These are phyloP conservation scores for Ips typographus DNA, from an alignment of 1,140 invertebrate species.

Conservation along the genomic window DNA sequence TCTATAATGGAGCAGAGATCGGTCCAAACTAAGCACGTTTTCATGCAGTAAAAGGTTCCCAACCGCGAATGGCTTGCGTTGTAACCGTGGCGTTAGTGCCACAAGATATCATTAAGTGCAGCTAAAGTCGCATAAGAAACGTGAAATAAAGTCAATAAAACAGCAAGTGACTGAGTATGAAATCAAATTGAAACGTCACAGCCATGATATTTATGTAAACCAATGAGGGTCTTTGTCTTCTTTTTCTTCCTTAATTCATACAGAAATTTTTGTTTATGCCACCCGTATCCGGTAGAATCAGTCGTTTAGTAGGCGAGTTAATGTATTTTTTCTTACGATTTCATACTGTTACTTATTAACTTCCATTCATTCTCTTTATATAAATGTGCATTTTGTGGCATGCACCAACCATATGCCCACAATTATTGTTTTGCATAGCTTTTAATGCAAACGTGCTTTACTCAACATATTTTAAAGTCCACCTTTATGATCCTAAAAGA, in stretches of 20 bases:
- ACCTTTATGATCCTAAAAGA: too few relatives aligned
- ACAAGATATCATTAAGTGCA: conserved; percentile 46
- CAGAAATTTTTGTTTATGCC: background rate
- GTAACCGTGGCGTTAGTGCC: conserved; percentile 44
- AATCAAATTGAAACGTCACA: conserved; percentile 49
- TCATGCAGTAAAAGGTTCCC: conserved; percentile 45
- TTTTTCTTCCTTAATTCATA: background rate
- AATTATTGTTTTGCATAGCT: too few relatives aligned
- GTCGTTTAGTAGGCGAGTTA: too few relatives aligned
- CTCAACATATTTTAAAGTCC: too few relatives aligned
- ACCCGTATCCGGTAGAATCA: too few relatives aligned
- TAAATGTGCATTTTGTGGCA: too few relatives aligned
- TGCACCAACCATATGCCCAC: too few relatives aligned
- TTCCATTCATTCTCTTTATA: background rate
- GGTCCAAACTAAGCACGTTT: conserved; percentile 43
- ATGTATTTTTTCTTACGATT: background rate
- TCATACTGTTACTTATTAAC: conserved; percentile 3
- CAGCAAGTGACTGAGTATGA: conserved; percentile 49
- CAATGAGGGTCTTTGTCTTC: conserved; percentile 18
- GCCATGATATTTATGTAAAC: conserved; percentile 37
- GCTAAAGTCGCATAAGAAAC: conserved; percentile 47
- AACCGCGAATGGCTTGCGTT: conserved; percentile 42
- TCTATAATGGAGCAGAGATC: conserved; percentile 45
- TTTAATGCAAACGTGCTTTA: too few relatives aligned
- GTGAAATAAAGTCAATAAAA: conserved; percentile 50